Conservation (phyloP, 2,113 vertebrate genomes). For the Alethe castanea region DNA sequence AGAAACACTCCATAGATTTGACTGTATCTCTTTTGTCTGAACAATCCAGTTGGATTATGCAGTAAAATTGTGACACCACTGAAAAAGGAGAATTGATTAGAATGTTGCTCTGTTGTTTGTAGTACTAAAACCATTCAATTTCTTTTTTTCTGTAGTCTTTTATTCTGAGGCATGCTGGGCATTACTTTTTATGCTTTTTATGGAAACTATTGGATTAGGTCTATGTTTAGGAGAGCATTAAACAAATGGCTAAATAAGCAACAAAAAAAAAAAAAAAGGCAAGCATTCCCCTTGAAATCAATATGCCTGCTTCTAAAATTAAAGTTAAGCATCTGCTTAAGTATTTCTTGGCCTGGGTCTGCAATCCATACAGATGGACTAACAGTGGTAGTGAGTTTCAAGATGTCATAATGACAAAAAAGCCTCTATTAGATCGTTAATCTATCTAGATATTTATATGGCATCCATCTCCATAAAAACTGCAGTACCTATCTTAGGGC, state of each 20-base stretch:
- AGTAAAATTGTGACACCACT: neutral
- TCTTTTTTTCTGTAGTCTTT: neutral
- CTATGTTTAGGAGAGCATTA: neutral
- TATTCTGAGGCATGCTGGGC: neutral
- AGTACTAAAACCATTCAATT: neutral
- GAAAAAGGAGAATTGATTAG: neutral
- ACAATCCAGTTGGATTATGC: neutral
- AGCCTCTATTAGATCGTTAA: neutral
- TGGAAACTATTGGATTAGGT: neutral
- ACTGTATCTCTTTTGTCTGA: neutral
- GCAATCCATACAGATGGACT: slow-evolving; percentile 17
- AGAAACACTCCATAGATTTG: neutral
- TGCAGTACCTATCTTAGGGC: neutral
- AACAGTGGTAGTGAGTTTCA: slow-evolving; percentile 26
- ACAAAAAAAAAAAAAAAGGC: neutral
- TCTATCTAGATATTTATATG: slow-evolving; percentile 9
- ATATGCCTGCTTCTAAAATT: neutral
- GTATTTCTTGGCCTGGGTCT: neutral
- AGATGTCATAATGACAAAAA: slow-evolving; percentile 44
- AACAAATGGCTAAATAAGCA: neutral
- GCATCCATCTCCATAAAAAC: neutral
- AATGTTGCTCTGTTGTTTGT: neutral
- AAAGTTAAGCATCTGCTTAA: slow-evolving; percentile 30
- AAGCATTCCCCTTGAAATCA: slow-evolving; percentile 2
- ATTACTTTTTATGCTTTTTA: neutral